Base-by-base conservation (phyloP, 2,888 invertebrate species). In the Lamellibrachia columna region DNA sequence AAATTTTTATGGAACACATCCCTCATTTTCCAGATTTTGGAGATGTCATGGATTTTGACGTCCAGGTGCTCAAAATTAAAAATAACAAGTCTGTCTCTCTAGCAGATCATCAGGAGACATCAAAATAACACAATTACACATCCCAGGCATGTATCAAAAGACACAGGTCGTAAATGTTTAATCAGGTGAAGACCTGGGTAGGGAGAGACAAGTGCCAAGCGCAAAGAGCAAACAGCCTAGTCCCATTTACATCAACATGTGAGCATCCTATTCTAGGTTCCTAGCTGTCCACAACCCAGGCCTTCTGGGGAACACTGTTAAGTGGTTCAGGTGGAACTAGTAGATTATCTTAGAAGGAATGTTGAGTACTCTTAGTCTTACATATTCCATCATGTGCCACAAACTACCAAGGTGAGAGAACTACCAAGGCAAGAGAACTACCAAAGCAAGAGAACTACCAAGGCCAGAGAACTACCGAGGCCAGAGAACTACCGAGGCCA, bases 121-220 rank as follows among this genome's bases (percentile, higher is more conserved):
- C 75, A 75, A 75, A 75, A 75, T 75, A 75, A 75, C 75, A 75
- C 6, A 75, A 75, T 75, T 75, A 75, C 75, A 75, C 75, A 75
- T 75, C 22, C 60, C 0, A 60, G 60, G 15, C 60, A 60, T 1
- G 60, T 60, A 60, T n/a, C 75, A 75, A 75, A 75, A n/a, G 75
- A 75, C 6, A 75, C 22, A 6, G 22, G 4, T 75, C 75, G 15
- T 75, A 15, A 75, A 75, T 75, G 15, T 75, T 75, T 75, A 75
- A 75, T 75, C 75, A 22, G 15, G 40, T 40, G 40, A 40, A 40
- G 40, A 40, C 40, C 40, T 40, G 6, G 15, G 2, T 22, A 15
- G 22, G 15, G 75, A 22, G 6, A 1, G 40, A 40, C 40, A 40
- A 22, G 4, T 22, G 75, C 22, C 22, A 22, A 15, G 22, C 75